Evolutionary conservation across 2,113 vertebrate genomes (phyloP).

Genomic region (Dromiciops gliroides): DNA sequence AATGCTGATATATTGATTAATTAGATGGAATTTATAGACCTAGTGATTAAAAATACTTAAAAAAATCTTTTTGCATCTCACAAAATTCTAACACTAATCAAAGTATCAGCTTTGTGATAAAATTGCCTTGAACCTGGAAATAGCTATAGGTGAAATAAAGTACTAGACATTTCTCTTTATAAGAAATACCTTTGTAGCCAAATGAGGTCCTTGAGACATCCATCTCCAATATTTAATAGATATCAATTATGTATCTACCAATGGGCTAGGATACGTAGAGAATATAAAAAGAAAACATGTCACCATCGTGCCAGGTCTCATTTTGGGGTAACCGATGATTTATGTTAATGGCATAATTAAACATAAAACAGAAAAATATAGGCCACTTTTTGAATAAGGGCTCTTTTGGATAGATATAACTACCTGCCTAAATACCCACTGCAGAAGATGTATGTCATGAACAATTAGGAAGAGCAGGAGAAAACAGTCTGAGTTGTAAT

Average conservation of each 20-base stretch:
- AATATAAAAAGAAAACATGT: background rate
- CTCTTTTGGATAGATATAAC: background rate
- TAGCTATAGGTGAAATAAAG: background rate
- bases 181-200: background rate
- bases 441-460: background rate
- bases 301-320: background rate
- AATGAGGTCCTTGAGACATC: background rate
- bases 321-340: background rate
- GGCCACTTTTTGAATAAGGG: too few species aligned
- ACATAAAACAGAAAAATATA: background rate
- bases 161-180: background rate
- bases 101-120: too few species aligned
- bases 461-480: background rate
- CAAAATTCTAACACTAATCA: background rate
- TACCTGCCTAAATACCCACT: background rate
- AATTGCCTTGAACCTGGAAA: background rate
- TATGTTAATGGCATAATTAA: background rate
- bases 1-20: background rate
- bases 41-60: background rate
- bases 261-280: background rate
- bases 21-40: background rate
- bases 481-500: background rate
- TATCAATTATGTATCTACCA: background rate
- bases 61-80: background rate
- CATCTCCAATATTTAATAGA: too few species aligned